Evolutionary conservation across 92 coral and sea anemone genomes (phyloP).

Genomic region (Montipora capitata): DNA sequence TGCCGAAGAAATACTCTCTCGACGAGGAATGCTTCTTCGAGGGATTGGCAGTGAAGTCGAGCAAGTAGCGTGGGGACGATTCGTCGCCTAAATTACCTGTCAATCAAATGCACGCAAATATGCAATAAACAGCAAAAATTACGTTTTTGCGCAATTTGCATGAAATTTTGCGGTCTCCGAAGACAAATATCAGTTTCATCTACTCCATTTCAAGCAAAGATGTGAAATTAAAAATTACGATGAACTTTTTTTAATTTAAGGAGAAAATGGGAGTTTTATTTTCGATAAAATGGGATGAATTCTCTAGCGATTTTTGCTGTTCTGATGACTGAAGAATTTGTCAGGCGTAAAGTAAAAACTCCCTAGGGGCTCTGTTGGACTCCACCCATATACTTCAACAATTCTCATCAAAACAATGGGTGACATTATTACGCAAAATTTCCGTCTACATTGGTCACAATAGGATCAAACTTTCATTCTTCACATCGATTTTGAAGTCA

Average conservation of each 20-base stretch:
- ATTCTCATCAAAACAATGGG: slow-evolving; percentile 25
- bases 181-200: neutral
- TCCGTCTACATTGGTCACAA: slow-evolving; percentile 45
- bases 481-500: neutral
- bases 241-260: neutral
- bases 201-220: neutral
- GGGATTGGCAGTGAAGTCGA: slow-evolving; percentile 60
- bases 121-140: slow-evolving; percentile 75
- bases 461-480: slow-evolving; percentile 25
- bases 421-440: slow-evolving; percentile 19
- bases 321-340: slow-evolving; percentile 72
- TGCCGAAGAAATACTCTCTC: neutral
- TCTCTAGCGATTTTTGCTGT: neutral
- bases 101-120: slow-evolving; percentile 88
- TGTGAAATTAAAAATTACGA: neutral
- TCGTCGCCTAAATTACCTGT: slow-evolving; percentile 76
- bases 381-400: slow-evolving; percentile 76
- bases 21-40: slow-evolving; percentile 29
- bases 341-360: slow-evolving; percentile 61
- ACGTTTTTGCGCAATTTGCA: neutral
- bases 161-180: neutral
- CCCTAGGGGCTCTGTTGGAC: slow-evolving; percentile 63
- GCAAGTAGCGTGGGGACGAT: slow-evolving; percentile 63
- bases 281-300: slow-evolving; percentile 2
- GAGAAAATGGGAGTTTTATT: neutral